Evolutionary conservation across 1,140 invertebrate genomes (phyloP), one percentile per base, ranked within the genome.

Genomic region (Pogonomyrmex californicus): DNA sequence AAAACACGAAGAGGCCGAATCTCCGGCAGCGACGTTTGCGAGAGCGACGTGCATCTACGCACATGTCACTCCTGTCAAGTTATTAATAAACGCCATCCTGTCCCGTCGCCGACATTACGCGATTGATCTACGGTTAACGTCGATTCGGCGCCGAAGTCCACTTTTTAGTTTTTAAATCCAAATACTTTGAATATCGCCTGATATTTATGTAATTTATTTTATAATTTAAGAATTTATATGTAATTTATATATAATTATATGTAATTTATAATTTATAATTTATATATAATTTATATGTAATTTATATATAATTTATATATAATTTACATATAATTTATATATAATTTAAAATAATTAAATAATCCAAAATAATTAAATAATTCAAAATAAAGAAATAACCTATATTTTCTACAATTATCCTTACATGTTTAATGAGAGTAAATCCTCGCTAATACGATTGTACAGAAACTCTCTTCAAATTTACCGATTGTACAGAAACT

Each of bases 11-110:
- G 60, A 79, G 60, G n/a, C 73, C 77, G 87, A 63, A 60, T 49
- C 10, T 68, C 71, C 70, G 36, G 17, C 36, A 62, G 51, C 73
- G 66, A 60, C 33, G 33, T 4, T 41, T 23, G 14, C 23, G 63
- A 33, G 78, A 58, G 38, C 23, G 51, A 7, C 51, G 33, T 56
- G 33, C 68, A 51, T 73, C 56, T 60, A 58, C 60, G 44, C 85
- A 81, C 85, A 68, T 86, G 88, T 90, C 86, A 87, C 63, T 87
- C 71, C 78, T 91, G 70, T 91, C 88, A 79, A 87, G 86, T 89
- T 93, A 93, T 93, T 93, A 92, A 93, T 93, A 93, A 91, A 91
- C 87, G 66, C 75, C 87, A 81, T 88, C 83, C 87, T 92, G 91
- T 87, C 85, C 85, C 92, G 89, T 91, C 89, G 83, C 60, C 78